Conservation (phyloP, 2,888 invertebrate genomes). For the Nymphalis polychloros region DNA sequence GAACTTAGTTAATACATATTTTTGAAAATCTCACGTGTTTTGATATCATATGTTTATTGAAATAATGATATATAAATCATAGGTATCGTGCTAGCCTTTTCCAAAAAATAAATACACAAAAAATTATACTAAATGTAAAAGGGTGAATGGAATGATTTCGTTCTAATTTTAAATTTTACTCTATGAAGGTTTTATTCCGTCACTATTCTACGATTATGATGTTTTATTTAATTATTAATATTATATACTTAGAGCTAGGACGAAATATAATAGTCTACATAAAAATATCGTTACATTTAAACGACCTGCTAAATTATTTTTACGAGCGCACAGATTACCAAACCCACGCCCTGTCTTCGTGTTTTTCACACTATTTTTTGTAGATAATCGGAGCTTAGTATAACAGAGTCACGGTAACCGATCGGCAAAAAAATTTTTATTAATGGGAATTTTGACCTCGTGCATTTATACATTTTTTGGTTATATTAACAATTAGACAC, state of each 20-base stretch:
- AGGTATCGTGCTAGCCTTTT: too few relatives aligned
- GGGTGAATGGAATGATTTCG: too few relatives aligned
- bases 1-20: too few relatives aligned
- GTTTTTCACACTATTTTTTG: slow-evolving; percentile 56
- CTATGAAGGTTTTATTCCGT: too few relatives aligned
- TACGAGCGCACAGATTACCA: slow-evolving; percentile 49
- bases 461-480: slow-evolving; percentile 14
- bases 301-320: slow-evolving; percentile 48
- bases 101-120: too few relatives aligned
- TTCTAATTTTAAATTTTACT: too few relatives aligned
- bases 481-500: slow-evolving; percentile 8
- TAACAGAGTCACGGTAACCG: slow-evolving; percentile 52
- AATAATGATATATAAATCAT: too few relatives aligned
- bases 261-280: background rate
- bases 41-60: too few relatives aligned
- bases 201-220: background rate
- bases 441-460: slow-evolving; percentile 61
- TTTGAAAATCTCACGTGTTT: too few relatives aligned
- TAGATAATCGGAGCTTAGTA: slow-evolving; percentile 50
- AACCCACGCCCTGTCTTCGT: slow-evolving; percentile 55
- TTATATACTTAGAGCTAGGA: background rate
- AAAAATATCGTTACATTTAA: slow-evolving; percentile 40
- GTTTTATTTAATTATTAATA: too few relatives aligned
- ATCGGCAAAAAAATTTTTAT: slow-evolving; percentile 56
- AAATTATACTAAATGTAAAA: too few relatives aligned